Base-by-base conservation (phyloP, 1,140 invertebrate genomes). In the Andrena cerasifolii region DNA sequence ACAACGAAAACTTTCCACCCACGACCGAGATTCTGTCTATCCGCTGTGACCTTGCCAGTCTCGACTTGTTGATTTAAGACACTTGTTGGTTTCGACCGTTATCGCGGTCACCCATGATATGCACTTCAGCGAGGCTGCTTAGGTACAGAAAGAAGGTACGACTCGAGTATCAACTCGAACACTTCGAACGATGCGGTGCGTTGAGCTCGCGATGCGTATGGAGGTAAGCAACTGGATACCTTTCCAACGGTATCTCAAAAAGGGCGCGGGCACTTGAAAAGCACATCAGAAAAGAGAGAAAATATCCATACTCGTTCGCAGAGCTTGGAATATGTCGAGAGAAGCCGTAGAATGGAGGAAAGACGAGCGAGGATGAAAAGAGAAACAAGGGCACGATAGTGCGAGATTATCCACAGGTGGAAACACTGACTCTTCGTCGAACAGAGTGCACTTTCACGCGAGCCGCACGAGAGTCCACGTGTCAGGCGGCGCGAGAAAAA, bases 51-150 rank as follows among this genome's bases (percentile, higher is more conserved):
- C 82, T 84, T 84, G 79, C 51, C 61, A 84, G 66, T 77, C 75
- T 63, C 43, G 72, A 85, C 84, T 85, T 85, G 83, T 85, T 85
- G 84, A 85, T 85, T 85, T 85, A 85, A 85, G 84, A 85, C 84
- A 85, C 84, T 85, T 85, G 84, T 85, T 85, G 84, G 84, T 79
- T 79, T 72, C 40, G 68, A 78, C 80, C 58, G 74, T 84, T 77
- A 70, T 75, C 74, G 61, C 18, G 40, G 49, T 40, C 43, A 66
- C 51, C 7, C 16, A 24, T 28, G 53, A 68, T 68, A 76, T 40
- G 53, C 49, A 31, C 5, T 72, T 62, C 45, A 7, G n/a, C n/a
- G n/a, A 47, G 40, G 26, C 31, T 58, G 14, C 7, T n/a, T n/a
- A n/a, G n/a, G n/a, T n/a, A n/a, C n/a, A n/a, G n/a, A n/a, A n/a